phyloP scores from a whole-genome alignment of 2,888 invertebrate species.

The Rotaria sp. region DNA sequence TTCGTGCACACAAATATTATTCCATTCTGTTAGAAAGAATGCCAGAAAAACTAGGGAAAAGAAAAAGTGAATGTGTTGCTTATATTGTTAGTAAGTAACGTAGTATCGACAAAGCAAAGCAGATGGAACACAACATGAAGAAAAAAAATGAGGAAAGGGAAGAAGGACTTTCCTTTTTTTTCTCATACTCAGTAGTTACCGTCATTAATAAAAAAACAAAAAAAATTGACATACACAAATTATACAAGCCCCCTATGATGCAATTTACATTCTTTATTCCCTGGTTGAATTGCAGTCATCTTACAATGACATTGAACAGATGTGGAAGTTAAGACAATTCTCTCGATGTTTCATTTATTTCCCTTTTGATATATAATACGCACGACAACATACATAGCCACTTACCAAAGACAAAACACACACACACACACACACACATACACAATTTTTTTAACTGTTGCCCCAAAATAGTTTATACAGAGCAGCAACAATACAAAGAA shows the following conservation, averaged over 20 bases:
- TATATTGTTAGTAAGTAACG: not conserved
- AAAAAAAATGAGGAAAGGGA: not conserved
- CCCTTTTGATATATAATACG: not conserved
- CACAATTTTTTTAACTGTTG: not conserved
- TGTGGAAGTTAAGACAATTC: not conserved
- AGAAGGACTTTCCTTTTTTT: not conserved
- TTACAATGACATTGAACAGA: not conserved
- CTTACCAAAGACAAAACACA: not conserved
- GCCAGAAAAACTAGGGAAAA: not conserved
- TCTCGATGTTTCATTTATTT: conserved; percentile 1
- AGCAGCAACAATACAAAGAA: not conserved
- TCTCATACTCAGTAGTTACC: not conserved
- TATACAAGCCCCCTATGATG: not conserved
- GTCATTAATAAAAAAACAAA: not conserved
- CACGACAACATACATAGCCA: not conserved
- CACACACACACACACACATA: not conserved
- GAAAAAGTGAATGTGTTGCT: not conserved
- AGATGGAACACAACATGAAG: not conserved
- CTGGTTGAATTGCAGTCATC: not conserved
- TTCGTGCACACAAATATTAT: not conserved
- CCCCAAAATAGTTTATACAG: not conserved
- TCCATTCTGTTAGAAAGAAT: not conserved
- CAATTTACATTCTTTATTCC: not conserved
- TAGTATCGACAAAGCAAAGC: not conserved
- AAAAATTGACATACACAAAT: not conserved